Conservation (phyloP, 2,888 invertebrate genomes). For the Drosophila limbata region DNA sequence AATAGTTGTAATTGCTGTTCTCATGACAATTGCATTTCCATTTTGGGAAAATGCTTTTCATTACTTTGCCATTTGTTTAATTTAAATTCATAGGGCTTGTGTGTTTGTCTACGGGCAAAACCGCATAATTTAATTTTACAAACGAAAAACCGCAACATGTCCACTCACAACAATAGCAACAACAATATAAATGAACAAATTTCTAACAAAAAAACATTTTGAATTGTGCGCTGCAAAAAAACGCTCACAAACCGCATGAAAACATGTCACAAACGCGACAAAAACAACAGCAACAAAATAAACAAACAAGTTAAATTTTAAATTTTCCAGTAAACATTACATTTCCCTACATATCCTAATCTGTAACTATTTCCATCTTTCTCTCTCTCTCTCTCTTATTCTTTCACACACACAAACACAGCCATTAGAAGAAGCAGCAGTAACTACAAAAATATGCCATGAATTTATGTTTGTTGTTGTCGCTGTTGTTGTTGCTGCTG, state of each 20-base stretch:
- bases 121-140: conserved; percentile 76
- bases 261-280: conserved; percentile 69
- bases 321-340: conserved; percentile 44
- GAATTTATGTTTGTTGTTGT: conserved; percentile 61
- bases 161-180: conserved; percentile 43
- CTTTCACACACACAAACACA: background rate
- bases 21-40: conserved; percentile 45
- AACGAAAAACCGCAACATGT: conserved; percentile 72
- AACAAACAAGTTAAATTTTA: conserved; percentile 49
- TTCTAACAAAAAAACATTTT: conserved; percentile 11
- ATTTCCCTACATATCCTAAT: no score
- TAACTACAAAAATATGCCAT: conserved; percentile 48
- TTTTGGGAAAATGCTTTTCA: conserved; percentile 43
- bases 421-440: conserved; percentile 5
- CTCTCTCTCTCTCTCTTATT: background rate
- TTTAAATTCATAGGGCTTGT: conserved; percentile 20
- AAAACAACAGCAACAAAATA: conserved; percentile 33
- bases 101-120: conserved; percentile 30
- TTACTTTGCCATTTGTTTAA: conserved; percentile 53
- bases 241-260: conserved; percentile 57
- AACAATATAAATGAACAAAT: conserved; percentile 31
- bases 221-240: conserved; percentile 36
- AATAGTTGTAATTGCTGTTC: conserved; percentile 34
- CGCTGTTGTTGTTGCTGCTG: conserved; percentile 22
- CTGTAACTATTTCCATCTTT: no score